Conservation (phyloP, 2,888 invertebrate genomes). For the Vanessa cardui region DNA sequence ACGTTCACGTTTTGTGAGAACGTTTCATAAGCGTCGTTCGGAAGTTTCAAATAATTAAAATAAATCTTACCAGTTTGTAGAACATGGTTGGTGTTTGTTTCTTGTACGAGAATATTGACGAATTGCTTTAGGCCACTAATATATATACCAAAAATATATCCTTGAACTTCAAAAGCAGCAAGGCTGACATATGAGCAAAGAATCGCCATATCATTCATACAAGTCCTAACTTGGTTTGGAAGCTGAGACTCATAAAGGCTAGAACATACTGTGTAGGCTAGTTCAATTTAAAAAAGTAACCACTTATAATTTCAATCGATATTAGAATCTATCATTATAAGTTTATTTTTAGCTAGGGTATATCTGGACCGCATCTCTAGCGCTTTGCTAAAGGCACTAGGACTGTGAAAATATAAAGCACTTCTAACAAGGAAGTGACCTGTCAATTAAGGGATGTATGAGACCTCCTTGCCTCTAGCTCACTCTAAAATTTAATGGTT, state of each 20-base stretch:
- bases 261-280: background rate
- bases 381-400: too few species aligned
- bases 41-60: background rate
- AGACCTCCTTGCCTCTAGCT: too few species aligned
- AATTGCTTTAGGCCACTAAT: conserved; percentile 7
- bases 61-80: conserved; percentile 47
- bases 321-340: too few species aligned
- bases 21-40: too few species aligned
- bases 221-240: conserved; percentile 23
- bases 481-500: too few species aligned
- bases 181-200: conserved; percentile 20
- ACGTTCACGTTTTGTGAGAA: too few species aligned
- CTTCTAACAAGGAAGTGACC: too few species aligned
- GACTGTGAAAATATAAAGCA: too few species aligned
- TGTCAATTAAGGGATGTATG: too few species aligned
- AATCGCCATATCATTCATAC: conserved; percentile 19
- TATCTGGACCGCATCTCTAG: too few species aligned
- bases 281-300: background rate
- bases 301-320: background rate
- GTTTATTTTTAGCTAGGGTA: too few species aligned
- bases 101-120: conserved; percentile 25
- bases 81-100: conserved; percentile 43
- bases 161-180: conserved; percentile 51
- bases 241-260: conserved; percentile 13
- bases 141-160: conserved; percentile 44